These are phyloP conservation scores for Chelonus formosanus DNA, from an alignment of 2,888 invertebrate genomes.

Conservation along the genomic window DNA sequence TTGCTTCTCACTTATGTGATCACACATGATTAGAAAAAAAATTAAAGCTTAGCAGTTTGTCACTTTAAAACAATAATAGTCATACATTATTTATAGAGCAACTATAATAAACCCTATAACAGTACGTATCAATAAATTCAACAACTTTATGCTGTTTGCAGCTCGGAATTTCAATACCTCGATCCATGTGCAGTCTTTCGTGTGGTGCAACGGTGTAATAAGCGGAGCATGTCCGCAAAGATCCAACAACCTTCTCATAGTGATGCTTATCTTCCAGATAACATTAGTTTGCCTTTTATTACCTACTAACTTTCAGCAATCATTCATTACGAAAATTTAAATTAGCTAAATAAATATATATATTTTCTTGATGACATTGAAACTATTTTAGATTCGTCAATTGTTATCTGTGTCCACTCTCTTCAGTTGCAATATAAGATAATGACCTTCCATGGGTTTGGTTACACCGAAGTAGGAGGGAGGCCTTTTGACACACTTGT, in stretches of 20 bases:
- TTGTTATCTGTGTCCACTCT: slow-evolving; percentile 1
- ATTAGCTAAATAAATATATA: not conserved
- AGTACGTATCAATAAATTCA: not conserved
- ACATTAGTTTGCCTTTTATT: no score
- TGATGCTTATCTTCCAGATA: not conserved
- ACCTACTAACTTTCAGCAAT: no score
- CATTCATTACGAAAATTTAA: not conserved
- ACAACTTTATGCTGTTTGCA: no score
- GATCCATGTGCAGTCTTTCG: slow-evolving; percentile 17
- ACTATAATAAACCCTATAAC: not conserved
- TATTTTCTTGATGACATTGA: not conserved
- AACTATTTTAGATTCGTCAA: not conserved
- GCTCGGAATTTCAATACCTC: no score
- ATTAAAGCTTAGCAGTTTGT: not conserved
- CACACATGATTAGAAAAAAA: slow-evolving; percentile 8
- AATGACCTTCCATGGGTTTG: slow-evolving; percentile 62
- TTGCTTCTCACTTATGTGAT: slow-evolving; percentile 2
- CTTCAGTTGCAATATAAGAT: slow-evolving; percentile 46
- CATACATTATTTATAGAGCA: not conserved
- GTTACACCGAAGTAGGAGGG: slow-evolving; percentile 50
- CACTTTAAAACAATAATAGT: no score
- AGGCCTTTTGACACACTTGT: slow-evolving; percentile 65
- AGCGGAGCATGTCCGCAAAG: slow-evolving; percentile 43
- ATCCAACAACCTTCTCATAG: slow-evolving; percentile 39
- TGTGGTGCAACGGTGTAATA: slow-evolving; percentile 41